These are phyloP conservation scores for Luperina nickerlii DNA, from an alignment of 2,888 invertebrate genomes.

Conservation along the genomic window DNA sequence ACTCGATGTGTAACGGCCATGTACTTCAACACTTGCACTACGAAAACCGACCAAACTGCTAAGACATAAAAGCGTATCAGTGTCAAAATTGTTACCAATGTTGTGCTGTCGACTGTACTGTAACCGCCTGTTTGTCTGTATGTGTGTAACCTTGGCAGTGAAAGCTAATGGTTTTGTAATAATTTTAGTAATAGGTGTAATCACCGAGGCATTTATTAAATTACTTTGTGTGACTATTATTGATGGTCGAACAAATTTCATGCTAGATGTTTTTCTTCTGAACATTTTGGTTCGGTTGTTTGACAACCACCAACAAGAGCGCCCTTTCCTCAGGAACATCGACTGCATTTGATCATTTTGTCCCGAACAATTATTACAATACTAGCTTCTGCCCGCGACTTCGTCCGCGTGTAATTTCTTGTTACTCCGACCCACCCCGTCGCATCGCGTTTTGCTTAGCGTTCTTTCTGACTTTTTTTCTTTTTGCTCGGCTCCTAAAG, in stretches of 20 bases:
- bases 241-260: not conserved
- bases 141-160: not conserved
- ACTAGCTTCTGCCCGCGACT: too few species aligned
- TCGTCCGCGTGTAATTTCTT: too few species aligned
- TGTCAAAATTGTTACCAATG: not conserved
- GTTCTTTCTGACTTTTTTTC: too few species aligned
- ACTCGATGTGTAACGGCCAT: not conserved
- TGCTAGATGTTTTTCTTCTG: not conserved
- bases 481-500: too few species aligned
- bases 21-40: not conserved
- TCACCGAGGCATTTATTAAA: slow-evolving; percentile 31
- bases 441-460: too few species aligned
- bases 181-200: slow-evolving; percentile 37
- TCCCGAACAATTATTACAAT: not conserved
- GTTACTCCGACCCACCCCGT: too few species aligned
- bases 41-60: not conserved
- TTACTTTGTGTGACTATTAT: slow-evolving; percentile 4
- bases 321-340: not conserved
- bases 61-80: not conserved
- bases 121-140: not conserved
- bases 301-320: not conserved
- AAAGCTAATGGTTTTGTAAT: slow-evolving; percentile 21
- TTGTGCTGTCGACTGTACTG: not conserved
- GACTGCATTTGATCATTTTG: not conserved
- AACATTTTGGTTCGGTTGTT: not conserved